phyloP scores from a whole-genome alignment of 2,113 vertebrate species.

The Propithecus coquereli region DNA sequence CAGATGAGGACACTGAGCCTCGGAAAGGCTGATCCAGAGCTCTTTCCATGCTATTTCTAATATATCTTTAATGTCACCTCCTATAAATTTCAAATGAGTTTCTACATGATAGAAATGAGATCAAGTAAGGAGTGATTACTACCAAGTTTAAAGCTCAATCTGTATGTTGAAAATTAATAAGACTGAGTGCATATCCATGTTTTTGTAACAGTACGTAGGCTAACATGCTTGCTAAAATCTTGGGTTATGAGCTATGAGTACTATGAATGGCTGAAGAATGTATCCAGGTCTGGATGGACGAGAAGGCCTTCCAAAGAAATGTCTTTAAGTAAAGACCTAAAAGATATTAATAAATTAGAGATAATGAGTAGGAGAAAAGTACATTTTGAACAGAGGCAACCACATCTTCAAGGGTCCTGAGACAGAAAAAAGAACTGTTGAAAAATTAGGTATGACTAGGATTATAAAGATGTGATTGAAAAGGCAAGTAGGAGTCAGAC shows the following conservation, averaged over 20 bases:
- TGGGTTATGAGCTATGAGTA: background rate
- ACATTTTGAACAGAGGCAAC: constrained; percentile 11
- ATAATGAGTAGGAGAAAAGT: background rate
- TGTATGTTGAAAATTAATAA: constrained; percentile 19
- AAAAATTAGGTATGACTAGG: background rate
- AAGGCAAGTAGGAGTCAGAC: background rate
- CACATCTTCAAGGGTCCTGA: background rate
- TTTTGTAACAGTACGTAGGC: constrained; percentile 2
- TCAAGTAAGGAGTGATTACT: background rate
- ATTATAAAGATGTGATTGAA: constrained; percentile 7
- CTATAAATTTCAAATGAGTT: constrained; percentile 27
- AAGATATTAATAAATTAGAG: background rate
- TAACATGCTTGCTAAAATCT: background rate
- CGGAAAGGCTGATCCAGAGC: background rate
- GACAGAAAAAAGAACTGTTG: background rate
- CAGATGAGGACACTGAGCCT: background rate
- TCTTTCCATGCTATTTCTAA: background rate
- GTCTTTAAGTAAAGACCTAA: background rate
- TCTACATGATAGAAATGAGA: constrained; percentile 24
- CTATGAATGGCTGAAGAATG: background rate
- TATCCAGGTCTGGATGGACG: background rate
- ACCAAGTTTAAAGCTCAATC: background rate
- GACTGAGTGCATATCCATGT: background rate
- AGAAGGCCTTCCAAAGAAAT: constrained; percentile 17
- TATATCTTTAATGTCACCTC: constrained; percentile 1